These are phyloP conservation scores for Salminus brasiliensis DNA, from an alignment of 2,113 vertebrate species.

Conservation along the genomic window DNA sequence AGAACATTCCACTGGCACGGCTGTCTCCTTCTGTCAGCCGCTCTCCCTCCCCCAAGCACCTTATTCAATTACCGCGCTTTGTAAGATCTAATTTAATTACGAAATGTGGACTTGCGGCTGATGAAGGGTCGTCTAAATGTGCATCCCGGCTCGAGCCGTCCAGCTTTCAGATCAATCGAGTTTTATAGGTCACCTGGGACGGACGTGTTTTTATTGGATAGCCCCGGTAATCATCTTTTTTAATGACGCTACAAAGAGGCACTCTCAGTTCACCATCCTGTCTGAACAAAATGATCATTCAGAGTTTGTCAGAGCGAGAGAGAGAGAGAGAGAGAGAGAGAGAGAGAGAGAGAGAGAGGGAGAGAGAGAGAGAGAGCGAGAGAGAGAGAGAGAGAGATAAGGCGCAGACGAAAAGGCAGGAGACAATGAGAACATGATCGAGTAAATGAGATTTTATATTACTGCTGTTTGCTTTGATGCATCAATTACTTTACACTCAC, in stretches of 20 bases:
- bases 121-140: constrained; percentile 36
- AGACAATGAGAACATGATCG: no score
- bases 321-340: not conserved
- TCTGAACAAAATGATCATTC: constrained; percentile 39
- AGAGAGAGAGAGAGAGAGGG: not conserved
- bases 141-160: not conserved
- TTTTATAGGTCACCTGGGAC: constrained; percentile 55
- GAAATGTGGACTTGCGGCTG: constrained; percentile 46
- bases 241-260: constrained; percentile 43
- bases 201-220: constrained; percentile 30
- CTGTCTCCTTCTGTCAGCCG: constrained; percentile 36
- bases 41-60: constrained; percentile 15
- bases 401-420: no score
- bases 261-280: constrained; percentile 29
- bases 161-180: constrained; percentile 34
- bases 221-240: constrained; percentile 42
- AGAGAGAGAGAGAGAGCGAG: constrained; percentile 6
- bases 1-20: not conserved
- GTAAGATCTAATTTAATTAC: constrained; percentile 49
- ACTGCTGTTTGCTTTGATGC: no score
- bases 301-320: not conserved
- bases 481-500: no score
- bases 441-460: no score
- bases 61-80: constrained; percentile 47
- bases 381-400: not conserved